phyloP scores from a whole-genome alignment of 2,797 vertebrate species.

The Neoniphon sammara region DNA sequence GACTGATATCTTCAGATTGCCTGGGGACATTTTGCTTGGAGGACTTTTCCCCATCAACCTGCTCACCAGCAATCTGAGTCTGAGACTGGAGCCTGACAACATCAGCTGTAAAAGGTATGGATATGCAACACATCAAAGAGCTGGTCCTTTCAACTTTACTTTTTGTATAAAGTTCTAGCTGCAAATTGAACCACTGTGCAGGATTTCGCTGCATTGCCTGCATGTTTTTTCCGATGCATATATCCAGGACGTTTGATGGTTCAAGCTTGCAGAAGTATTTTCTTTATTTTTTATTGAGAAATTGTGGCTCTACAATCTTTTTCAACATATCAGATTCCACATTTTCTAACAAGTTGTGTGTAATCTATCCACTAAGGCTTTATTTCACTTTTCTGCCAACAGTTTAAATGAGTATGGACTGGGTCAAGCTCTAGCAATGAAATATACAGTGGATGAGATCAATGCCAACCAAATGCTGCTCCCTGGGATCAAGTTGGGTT shows the following conservation, averaged over 20 bases:
- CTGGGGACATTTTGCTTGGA: slow-evolving; percentile 81
- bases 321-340: neutral
- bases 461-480: slow-evolving; percentile 75
- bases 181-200: no score
- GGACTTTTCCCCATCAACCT: slow-evolving; percentile 84
- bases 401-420: slow-evolving; percentile 76
- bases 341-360: neutral
- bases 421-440: slow-evolving; percentile 82
- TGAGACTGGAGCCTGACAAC: slow-evolving; percentile 67
- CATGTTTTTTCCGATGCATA: no score
- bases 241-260: no score
- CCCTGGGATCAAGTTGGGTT: slow-evolving; percentile 81
- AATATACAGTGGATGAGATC: slow-evolving; percentile 84
- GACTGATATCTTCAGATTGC: slow-evolving; percentile 74
- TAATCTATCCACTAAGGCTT: slow-evolving; percentile 7
- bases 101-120: slow-evolving; percentile 77
- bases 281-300: neutral
- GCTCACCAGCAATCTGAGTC: slow-evolving; percentile 70
- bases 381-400: slow-evolving; percentile 10
- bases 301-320: neutral
- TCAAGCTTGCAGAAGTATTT: no score
- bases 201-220: no score
- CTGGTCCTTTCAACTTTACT: no score
- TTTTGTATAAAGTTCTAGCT: no score
- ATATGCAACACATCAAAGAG: neutral